Evolutionary conservation across 2,113 vertebrate species (phyloP), one percentile per base, ranked within the genome.

Genomic region (Hydropotes inermis): DNA sequence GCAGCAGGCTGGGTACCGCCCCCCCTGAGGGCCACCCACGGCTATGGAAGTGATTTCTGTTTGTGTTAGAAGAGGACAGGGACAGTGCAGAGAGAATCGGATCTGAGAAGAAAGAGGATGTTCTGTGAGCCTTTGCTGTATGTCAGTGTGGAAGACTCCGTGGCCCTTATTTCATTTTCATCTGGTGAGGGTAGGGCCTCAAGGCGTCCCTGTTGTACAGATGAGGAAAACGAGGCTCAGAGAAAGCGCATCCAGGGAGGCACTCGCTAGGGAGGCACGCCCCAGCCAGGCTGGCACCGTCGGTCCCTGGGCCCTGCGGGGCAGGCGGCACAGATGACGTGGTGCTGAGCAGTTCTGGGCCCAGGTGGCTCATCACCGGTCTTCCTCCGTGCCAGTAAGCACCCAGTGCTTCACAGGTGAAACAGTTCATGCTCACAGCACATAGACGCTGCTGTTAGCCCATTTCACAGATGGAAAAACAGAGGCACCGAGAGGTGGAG

Each of bases 1-100:
- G 45, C 36, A 1, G n/a, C 28, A 11, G 39, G 13, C 36, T 27
- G 67, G 17, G 4, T 1, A 0, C 6, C 1, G 0, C 6, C 8
- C 1, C 6, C 45, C 14, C 45, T 0, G 30, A 55, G 30, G n/a
- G 39, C 60, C 25, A 7, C 33, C 14, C 0, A 1, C 4, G 15
- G 52, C 88, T 36, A 1, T 3, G 47, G 27, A 27, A 57, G 0
- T 19, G 28, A 0, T 30, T 47, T 55, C 54, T 30, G 6, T 78
- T 76, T 36, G 52, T 87, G 92, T 58, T 67, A 10, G 54, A 45
- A 11, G 78, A 87, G 83, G 8, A 19, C 16, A 27, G 76, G 47
- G 19, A 54, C 33, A 47, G 39, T 86, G 47, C 11, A 3, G 19
- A 47, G 16, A 87, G 47, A 58, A 5, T 30, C 70, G 0, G n/a